Percentiles rank a stretch among this genome's conserved stretches.
Evolutionary conservation across 2,113 vertebrate species (phyloP).

Genomic region (Charadrius vociferus): DNA sequence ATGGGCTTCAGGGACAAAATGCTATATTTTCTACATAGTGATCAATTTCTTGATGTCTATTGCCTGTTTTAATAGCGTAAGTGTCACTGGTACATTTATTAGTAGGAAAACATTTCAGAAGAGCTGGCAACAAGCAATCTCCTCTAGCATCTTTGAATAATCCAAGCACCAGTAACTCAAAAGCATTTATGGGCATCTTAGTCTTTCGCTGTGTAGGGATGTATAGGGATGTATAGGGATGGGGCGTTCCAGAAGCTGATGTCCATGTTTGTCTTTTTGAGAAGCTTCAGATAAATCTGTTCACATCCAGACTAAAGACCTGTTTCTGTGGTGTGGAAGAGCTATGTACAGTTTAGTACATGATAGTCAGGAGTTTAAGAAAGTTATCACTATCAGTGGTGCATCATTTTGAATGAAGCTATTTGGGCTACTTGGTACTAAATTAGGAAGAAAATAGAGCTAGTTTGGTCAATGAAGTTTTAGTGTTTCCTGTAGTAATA

Average conservation of each 20-base stretch:
- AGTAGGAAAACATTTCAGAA: background rate
- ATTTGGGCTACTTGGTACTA: background rate
- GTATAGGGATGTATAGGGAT: background rate
- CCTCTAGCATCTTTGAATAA: background rate
- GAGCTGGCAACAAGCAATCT: background rate
- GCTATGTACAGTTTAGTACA: background rate
- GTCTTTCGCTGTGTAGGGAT: background rate
- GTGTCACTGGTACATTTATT: background rate
- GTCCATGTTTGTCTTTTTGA: background rate
- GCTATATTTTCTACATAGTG: background rate
- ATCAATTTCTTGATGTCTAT: background rate
- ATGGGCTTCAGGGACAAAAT: background rate
- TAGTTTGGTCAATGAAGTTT: background rate
- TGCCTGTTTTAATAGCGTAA: background rate
- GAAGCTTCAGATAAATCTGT: background rate
- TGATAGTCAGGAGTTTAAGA: background rate
- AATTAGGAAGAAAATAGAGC: background rate
- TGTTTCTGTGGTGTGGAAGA: rapidly evolving
- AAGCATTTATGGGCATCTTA: background rate
- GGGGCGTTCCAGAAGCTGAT: background rate
- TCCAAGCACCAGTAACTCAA: background rate
- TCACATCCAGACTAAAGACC: background rate
- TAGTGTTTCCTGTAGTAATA: background rate
- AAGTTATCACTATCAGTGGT: background rate
- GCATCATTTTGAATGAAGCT: background rate